Evolutionary conservation across 2,113 vertebrate genomes (phyloP).

Genomic region (Abramis brama): DNA sequence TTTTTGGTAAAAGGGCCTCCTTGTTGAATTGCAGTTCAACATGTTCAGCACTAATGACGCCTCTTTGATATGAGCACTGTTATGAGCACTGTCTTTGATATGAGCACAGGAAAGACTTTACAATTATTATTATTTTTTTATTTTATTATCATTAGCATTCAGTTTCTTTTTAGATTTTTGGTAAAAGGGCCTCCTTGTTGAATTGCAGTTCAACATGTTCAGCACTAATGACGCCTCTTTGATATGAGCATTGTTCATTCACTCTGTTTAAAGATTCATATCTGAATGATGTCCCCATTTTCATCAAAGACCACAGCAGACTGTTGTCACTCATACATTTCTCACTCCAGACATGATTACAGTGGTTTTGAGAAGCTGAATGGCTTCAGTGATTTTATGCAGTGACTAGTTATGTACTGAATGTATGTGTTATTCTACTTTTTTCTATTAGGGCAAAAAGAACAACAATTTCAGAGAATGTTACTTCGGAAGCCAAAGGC

Average conservation of each 20-base stretch:
- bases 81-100: no score
- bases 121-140: neutral
- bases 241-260: neutral
- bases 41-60: neutral
- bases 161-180: neutral
- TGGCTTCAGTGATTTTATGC: neutral
- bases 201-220: neutral
- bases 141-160: neutral
- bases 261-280: neutral
- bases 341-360: neutral
- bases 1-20: neutral
- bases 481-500: slow-evolving; percentile 93
- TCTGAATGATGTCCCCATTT: neutral
- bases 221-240: slow-evolving; percentile 2
- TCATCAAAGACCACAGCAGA: neutral
- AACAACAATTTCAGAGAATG: slow-evolving; percentile 95
- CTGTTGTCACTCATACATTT: slow-evolving; percentile 10
- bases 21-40: neutral
- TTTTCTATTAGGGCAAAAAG: slow-evolving; percentile 85
- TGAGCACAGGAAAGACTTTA: no score
- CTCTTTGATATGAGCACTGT: neutral
- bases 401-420: neutral
- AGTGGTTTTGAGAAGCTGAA: slow-evolving; percentile 5
- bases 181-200: neutral
- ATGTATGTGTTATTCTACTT: slow-evolving; percentile 16